phyloP scores from a whole-genome alignment of 2,888 invertebrate genomes.

The Linnaemya tessellans region DNA sequence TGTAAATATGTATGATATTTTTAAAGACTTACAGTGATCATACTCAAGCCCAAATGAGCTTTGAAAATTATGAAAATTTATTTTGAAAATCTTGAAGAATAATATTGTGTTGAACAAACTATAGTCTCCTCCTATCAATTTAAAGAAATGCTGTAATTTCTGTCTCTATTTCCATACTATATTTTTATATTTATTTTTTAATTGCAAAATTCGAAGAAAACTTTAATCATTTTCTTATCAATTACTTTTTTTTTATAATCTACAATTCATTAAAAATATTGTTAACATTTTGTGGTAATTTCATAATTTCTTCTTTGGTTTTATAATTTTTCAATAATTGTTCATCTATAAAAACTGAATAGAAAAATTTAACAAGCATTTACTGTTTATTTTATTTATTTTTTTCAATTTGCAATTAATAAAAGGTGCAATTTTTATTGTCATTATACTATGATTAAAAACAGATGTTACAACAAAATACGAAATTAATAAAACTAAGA shows the following conservation, averaged over 20 bases:
- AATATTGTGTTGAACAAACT: too few species aligned
- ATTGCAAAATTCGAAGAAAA: not conserved
- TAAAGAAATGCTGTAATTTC: slow-evolving; percentile 1
- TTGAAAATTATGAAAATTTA: too few species aligned
- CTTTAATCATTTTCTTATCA: not conserved
- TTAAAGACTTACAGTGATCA: too few species aligned
- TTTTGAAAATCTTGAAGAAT: too few species aligned
- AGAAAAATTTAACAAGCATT: slow-evolving; percentile 59
- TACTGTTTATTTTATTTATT: not conserved
- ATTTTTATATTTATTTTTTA: not conserved
- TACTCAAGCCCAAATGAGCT: too few species aligned
- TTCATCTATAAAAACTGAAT: slow-evolving; percentile 34
- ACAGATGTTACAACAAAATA: slow-evolving; percentile 7
- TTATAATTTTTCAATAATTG: not conserved
- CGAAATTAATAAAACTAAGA: not conserved
- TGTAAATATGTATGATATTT: too few species aligned
- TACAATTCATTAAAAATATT: slow-evolving; percentile 58
- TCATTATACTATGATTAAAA: slow-evolving; percentile 69
- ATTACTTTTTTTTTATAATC: slow-evolving; percentile 20
- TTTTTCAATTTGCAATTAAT: slow-evolving; percentile 63
- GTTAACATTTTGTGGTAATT: slow-evolving; percentile 57
- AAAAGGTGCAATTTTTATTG: slow-evolving; percentile 70
- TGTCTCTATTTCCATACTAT: not conserved
- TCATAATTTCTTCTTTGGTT: slow-evolving; percentile 11
- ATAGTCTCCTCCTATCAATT: not conserved